phyloP scores from a whole-genome alignment of 2,797 vertebrate species.

The Petrocephalus sullivani region DNA sequence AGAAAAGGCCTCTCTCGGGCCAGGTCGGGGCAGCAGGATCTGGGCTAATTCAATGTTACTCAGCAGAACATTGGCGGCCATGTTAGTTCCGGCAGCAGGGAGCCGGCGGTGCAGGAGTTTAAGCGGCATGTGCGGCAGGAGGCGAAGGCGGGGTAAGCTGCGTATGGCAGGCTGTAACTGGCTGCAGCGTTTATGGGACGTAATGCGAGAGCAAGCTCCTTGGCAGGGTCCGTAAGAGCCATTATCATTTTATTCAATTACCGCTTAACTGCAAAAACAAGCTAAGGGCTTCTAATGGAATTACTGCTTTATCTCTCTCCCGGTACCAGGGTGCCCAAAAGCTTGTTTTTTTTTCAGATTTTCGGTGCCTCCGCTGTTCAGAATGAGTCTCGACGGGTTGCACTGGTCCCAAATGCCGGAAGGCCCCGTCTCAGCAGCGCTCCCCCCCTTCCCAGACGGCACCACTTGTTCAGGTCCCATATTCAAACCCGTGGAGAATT shows the following conservation, averaged over 20 bases:
- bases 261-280: conserved; percentile 22
- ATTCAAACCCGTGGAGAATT: not conserved
- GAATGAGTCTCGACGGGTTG: not conserved
- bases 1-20: not conserved
- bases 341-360: not conserved
- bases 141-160: not conserved
- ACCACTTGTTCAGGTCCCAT: not conserved
- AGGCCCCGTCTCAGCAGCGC: not conserved
- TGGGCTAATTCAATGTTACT: not conserved
- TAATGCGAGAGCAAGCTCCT: conserved; percentile 13
- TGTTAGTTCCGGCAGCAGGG: not conserved
- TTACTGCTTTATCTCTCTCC: not conserved
- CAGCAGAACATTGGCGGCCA: not conserved
- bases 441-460: not conserved
- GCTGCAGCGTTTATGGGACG: not conserved
- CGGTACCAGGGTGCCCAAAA: not conserved
- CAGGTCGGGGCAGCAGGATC: not conserved
- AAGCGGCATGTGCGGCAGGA: not conserved
- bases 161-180: not conserved
- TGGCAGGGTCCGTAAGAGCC: conserved; percentile 3
- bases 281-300: conserved; percentile 17
- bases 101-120: not conserved
- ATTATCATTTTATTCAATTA: conserved; percentile 28
- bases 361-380: not conserved
- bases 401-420: not conserved